Base-by-base conservation (phyloP, 1,140 invertebrate species). In the Stratiolaelaps scimitus region DNA sequence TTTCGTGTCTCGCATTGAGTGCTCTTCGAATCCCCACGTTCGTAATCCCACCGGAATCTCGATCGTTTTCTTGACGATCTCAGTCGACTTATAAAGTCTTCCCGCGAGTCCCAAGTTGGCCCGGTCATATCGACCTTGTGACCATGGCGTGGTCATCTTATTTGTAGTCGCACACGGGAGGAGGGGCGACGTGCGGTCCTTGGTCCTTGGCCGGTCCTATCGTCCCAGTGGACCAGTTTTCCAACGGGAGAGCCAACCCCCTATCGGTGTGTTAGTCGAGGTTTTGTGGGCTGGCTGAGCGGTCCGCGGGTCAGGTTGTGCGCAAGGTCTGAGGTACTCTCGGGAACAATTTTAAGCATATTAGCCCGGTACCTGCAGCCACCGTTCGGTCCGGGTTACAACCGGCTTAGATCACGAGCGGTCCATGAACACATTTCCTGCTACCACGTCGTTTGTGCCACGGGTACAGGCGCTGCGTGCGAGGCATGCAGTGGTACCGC, bases 331-430 rank as follows among this genome's bases (percentile, higher is more conserved):
- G 34, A 34, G 23, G 23, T 23, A 60, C 53, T 20, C 53, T 60
- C 53, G 53, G 53, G 53, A 60, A 60, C 53, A 60, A 60, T 60
- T 60, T 60, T 60, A 23, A 60, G 53, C 53, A 60, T 60, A 60
- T 60, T 60, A 60, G 53, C 53, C 53, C 17, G 20, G 17, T 34
- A 60, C 53, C 34, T 40, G 10, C 10, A 6, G 4, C 34, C 10
- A 4, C 5, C 34, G 34, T 10, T 40, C 34, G 34, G 5, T 10
- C 10, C 10, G 34, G 34, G 34, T 40, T 40, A 40, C 34, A 4
- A 10, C 34, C 10, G 34, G 34, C 34, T 40, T 40, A 40, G 34
- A 10, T 40, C 34, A 40, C 34, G 34, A 40, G 34, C 4, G 34
- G 34, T 40, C 34, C 5, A 40, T 40, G 10, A 10, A 40, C 34